A percentile compares a stretch with the other conserved stretches of the same genome.
Conservation (phyloP, 2,888 invertebrate species). For the Chloromyia formosa region DNA sequence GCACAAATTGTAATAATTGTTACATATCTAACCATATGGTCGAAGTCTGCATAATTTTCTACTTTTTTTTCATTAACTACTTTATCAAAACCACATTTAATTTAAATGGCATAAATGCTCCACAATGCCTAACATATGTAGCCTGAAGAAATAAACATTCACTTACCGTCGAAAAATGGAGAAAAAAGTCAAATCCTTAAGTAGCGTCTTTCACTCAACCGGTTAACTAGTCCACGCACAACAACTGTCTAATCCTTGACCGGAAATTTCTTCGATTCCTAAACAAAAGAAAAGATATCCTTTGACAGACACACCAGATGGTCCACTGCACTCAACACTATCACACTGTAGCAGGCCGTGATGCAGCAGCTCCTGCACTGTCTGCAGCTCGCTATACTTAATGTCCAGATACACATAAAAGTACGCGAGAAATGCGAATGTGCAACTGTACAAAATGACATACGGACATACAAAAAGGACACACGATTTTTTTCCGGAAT, state of each 20-base stretch:
- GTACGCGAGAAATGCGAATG: too few species aligned
- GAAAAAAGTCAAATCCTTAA: background rate
- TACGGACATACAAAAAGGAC: background rate
- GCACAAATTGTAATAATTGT: too few species aligned
- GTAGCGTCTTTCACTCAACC: constrained; percentile 1
- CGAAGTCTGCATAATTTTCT: too few species aligned
- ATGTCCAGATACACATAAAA: background rate
- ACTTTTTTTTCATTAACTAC: too few species aligned
- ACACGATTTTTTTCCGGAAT: background rate
- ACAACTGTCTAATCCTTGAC: constrained; percentile 5
- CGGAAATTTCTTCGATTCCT: background rate
- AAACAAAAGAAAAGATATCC: constrained; percentile 6
- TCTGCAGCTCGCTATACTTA: background rate
- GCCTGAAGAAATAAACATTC: background rate
- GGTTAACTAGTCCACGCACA: constrained; percentile 18
- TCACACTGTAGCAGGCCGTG: background rate
- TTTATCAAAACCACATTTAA: too few species aligned
- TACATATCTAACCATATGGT: too few species aligned
- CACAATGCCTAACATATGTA: too few species aligned
- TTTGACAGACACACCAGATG: constrained; percentile 28
- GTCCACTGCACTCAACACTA: constrained; percentile 22
- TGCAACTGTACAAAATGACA: too few species aligned
- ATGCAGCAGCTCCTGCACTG: background rate
- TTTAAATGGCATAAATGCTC: too few species aligned
- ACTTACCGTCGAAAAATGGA: background rate